Evolutionary conservation across 2,888 invertebrate species (phyloP).

Genomic region (Ernsta delagoae): DNA sequence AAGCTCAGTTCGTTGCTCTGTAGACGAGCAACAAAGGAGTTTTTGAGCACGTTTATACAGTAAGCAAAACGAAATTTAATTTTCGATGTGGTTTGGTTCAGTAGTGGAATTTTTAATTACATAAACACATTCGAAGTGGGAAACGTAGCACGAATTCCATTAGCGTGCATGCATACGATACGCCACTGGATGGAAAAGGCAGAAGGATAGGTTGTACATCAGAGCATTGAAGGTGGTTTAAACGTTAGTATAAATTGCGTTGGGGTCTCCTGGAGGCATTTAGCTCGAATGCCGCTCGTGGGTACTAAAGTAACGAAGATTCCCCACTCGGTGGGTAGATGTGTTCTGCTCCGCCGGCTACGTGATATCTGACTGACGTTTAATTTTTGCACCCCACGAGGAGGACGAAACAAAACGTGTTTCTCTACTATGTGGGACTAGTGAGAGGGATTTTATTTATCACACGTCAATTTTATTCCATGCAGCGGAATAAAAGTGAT

Average conservation of each 20-base stretch:
- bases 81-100: constrained; percentile 35
- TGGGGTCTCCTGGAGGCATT: constrained; percentile 53
- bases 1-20: constrained; percentile 37
- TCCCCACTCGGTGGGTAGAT: constrained; percentile 52
- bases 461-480: constrained; percentile 39
- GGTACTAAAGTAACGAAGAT: constrained; percentile 59
- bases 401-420: constrained; percentile 31
- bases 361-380: constrained; percentile 73
- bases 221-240: constrained; percentile 53
- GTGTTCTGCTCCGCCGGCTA: constrained; percentile 64
- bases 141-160: constrained; percentile 54
- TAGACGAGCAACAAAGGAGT: constrained; percentile 38
- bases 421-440: constrained; percentile 19
- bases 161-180: constrained; percentile 46
- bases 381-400: constrained; percentile 65
- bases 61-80: constrained; percentile 34
- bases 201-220: constrained; percentile 12
- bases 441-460: constrained; percentile 40
- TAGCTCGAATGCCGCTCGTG: constrained; percentile 51
- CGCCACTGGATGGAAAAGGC: constrained; percentile 40
- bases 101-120: constrained; percentile 56
- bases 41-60: constrained; percentile 36
- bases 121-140: constrained; percentile 48
- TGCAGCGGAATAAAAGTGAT: constrained; percentile 39
- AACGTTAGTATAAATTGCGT: constrained; percentile 69